phyloP scores from a whole-genome alignment of 2,113 vertebrate genomes.

The Axis porcinus region DNA sequence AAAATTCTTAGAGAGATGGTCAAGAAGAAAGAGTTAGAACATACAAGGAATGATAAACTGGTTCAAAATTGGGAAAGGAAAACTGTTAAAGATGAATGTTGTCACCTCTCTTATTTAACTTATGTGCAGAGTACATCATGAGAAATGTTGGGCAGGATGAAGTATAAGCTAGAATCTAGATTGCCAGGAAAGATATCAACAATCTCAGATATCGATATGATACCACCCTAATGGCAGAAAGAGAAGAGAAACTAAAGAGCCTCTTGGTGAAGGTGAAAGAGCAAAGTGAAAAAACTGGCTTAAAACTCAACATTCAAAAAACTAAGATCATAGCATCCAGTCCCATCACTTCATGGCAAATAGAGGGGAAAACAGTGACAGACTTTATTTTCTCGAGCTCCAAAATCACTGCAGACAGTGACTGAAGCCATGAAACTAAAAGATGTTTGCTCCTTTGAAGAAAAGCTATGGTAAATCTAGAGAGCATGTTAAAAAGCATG shows the following conservation, averaged over 20 bases:
- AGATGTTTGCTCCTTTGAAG: neutral
- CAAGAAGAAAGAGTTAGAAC: neutral
- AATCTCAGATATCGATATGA: neutral
- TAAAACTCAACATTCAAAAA: neutral
- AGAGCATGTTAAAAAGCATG: neutral
- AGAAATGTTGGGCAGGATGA: neutral
- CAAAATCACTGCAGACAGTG: neutral
- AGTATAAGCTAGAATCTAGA: neutral
- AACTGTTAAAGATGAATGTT: neutral
- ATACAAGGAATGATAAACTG: neutral
- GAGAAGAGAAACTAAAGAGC: neutral
- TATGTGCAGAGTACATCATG: neutral
- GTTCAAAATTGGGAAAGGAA: neutral
- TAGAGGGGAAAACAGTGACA: neutral
- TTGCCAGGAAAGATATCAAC: neutral
- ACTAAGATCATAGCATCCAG: neutral
- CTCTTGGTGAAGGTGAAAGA: neutral
- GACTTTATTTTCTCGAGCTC: neutral
- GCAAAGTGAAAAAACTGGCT: neutral
- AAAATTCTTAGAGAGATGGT: neutral
- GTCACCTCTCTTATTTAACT: neutral
- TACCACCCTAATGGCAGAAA: neutral
- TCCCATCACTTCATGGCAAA: neutral
- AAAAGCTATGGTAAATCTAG: neutral
- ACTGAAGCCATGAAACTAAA: neutral